Evolutionary conservation across 1,140 invertebrate genomes (phyloP).

Genomic region (Drosophila trapezifrons): DNA sequence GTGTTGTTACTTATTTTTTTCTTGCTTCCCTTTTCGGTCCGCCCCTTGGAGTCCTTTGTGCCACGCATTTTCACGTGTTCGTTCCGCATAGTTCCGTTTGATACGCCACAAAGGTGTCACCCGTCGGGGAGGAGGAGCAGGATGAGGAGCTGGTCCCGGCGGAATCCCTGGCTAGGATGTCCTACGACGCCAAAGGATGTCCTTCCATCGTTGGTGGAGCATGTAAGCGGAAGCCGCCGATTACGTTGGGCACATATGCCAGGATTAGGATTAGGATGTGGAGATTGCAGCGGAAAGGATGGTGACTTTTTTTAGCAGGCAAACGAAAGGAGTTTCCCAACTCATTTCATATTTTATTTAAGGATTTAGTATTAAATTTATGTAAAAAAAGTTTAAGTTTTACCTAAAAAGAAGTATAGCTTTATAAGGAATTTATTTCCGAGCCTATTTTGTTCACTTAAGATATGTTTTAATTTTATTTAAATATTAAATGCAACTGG

Average conservation of each 20-base stretch:
- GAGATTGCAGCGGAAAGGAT: not conserved
- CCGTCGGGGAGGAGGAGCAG: not conserved
- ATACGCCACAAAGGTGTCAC: constrained; percentile 79
- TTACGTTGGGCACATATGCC: constrained; percentile 27
- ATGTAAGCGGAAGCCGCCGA: constrained; percentile 46
- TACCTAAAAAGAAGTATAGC: not conserved
- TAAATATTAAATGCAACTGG: too few relatives aligned
- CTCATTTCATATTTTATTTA: not conserved
- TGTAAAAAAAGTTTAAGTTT: not conserved
- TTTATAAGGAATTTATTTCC: too few relatives aligned
- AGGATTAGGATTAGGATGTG: constrained; percentile 13
- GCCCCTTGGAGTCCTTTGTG: constrained; percentile 31
- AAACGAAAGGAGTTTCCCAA: not conserved
- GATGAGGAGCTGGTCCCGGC: constrained; percentile 3
- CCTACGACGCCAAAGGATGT: constrained; percentile 20
- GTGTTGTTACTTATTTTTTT: constrained; percentile 52
- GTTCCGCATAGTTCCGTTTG: constrained; percentile 81
- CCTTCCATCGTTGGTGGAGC: constrained; percentile 19
- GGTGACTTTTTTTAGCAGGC: too few relatives aligned
- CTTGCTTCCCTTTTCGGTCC: not conserved
- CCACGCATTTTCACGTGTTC: constrained; percentile 78
- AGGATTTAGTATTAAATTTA: not conserved
- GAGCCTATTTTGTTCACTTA: too few relatives aligned
- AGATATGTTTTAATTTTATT: too few relatives aligned
- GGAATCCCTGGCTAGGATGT: constrained; percentile 18